Conservation (phyloP, 2,113 vertebrate genomes). For the Chlorodrepanis virens region DNA sequence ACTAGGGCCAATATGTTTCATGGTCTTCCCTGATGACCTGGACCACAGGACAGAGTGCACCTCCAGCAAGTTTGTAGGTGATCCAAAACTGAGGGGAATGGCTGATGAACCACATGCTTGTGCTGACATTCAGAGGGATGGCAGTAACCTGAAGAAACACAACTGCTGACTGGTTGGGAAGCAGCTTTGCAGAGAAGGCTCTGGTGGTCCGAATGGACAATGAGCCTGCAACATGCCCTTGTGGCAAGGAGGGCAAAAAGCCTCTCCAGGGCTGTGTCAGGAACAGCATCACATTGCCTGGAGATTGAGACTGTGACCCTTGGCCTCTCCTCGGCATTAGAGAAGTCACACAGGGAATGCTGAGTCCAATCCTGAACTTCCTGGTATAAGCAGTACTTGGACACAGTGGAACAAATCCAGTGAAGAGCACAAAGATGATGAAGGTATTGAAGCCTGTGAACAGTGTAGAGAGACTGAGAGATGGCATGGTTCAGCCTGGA, state of each 20-base stretch:
- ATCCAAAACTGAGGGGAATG: neutral
- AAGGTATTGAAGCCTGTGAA: neutral
- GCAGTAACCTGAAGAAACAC: neutral
- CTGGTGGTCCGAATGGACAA: rapidly evolving
- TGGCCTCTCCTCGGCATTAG: neutral
- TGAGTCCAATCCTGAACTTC: neutral
- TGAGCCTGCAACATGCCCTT: neutral
- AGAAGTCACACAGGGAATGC: neutral
- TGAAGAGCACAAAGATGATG: neutral
- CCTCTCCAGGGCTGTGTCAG: neutral
- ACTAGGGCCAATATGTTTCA: neutral
- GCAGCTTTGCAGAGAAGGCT: neutral
- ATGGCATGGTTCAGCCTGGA: neutral
- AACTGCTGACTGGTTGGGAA: neutral
- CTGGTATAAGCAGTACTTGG: neutral
- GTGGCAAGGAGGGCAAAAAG: neutral
- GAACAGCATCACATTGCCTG: neutral
- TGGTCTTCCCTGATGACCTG: neutral
- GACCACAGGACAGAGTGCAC: neutral
- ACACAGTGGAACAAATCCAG: neutral
- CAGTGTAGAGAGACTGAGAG: neutral
- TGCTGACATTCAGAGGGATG: neutral
- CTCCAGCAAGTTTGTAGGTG: neutral
- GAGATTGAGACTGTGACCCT: neutral
- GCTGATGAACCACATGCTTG: neutral